phyloP scores from a whole-genome alignment of 2,888 invertebrate genomes.

The Chelonus formosanus region DNA sequence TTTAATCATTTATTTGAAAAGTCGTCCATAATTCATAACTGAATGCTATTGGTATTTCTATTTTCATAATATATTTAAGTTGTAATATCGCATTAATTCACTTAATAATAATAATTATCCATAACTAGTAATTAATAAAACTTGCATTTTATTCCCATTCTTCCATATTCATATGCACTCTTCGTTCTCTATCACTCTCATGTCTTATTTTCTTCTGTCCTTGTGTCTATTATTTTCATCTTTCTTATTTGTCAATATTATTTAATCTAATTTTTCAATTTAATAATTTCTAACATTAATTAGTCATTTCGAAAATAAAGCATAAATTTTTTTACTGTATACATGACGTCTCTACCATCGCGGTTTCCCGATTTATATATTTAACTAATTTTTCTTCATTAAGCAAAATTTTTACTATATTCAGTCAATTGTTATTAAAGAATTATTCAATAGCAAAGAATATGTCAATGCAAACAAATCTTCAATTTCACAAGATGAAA shows the following conservation, averaged over 20 bases:
- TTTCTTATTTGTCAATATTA: slow-evolving; percentile 3
- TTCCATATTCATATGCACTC: slow-evolving; percentile 25
- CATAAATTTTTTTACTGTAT: background rate
- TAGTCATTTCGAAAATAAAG: slow-evolving; percentile 13
- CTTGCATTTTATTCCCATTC: slow-evolving; percentile 49
- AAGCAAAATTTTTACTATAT: background rate
- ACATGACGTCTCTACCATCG: slow-evolving; percentile 21
- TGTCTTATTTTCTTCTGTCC: slow-evolving; percentile 7
- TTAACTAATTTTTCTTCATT: background rate
- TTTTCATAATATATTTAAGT: slow-evolving; percentile 51
- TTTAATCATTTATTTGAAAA: no score
- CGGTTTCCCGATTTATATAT: slow-evolving; percentile 11
- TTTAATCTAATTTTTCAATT: background rate
- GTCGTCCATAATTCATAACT: no score
- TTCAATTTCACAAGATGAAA: no score
- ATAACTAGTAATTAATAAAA: slow-evolving; percentile 61
- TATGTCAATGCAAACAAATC: no score
- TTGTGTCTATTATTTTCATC: background rate
- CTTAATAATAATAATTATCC: slow-evolving; percentile 60
- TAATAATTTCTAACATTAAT: background rate
- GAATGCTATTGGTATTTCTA: slow-evolving; percentile 4
- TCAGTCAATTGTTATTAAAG: no score
- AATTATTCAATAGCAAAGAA: no score
- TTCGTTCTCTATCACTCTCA: slow-evolving; percentile 27
- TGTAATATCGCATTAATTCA: slow-evolving; percentile 56